Evolutionary conservation across 2,888 invertebrate species (phyloP).

Genomic region (Iselma pallidipennis): DNA sequence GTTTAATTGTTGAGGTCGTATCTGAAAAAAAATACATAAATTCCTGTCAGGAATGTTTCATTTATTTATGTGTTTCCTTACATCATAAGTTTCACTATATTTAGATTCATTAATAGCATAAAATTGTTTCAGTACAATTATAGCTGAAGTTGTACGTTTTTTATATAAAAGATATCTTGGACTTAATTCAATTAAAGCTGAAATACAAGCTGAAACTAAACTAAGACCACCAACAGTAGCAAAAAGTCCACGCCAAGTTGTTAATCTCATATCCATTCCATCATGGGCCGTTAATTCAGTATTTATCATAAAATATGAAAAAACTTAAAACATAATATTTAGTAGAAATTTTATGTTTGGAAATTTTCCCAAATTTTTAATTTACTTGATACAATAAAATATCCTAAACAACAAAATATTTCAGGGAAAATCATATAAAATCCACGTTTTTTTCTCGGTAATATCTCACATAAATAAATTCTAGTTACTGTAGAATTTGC

Average conservation of each 20-base stretch:
- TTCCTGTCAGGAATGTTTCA: too few relatives aligned
- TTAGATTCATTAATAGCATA: constrained; percentile 57
- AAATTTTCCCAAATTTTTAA: background rate
- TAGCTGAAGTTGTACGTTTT: constrained; percentile 48
- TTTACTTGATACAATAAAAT: constrained; percentile 43
- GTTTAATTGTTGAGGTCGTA: constrained; percentile 35
- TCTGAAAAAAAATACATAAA: constrained; percentile 24
- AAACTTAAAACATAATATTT: constrained; percentile 17
- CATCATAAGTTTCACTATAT: constrained; percentile 53
- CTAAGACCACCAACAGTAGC: constrained; percentile 51
- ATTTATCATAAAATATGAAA: constrained; percentile 29
- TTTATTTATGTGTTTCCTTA: too few relatives aligned
- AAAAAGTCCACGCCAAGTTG: constrained; percentile 56
- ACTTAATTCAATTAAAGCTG: constrained; percentile 54
- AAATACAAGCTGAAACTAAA: constrained; percentile 51
- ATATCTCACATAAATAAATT: constrained; percentile 54
- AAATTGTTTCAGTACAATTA: constrained; percentile 53
- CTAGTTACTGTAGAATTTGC: constrained; percentile 47
- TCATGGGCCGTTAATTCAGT: constrained; percentile 27
- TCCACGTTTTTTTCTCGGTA: constrained; percentile 52
- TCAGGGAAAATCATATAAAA: constrained; percentile 50
- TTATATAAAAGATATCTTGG: constrained; percentile 53
- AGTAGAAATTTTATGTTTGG: background rate
- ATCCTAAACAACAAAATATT: constrained; percentile 52
- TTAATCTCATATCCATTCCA: constrained; percentile 41